These are phyloP conservation scores for Zophobas morio DNA, from an alignment of 1,140 invertebrate genomes.

Conservation along the genomic window DNA sequence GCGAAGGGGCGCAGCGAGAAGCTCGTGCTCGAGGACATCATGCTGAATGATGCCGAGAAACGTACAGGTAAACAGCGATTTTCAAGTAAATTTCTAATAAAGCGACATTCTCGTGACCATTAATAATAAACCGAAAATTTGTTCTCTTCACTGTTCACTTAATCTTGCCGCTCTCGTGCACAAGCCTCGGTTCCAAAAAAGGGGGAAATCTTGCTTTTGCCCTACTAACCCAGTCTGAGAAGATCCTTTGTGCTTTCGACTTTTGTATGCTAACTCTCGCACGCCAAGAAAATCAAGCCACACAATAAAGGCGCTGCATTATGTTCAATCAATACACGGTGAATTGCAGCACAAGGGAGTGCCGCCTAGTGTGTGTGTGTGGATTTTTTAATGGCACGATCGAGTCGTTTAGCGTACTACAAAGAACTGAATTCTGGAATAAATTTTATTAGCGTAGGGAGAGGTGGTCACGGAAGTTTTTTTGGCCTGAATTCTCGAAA, in stretches of 20 bases:
- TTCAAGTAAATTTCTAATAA: too few relatives aligned
- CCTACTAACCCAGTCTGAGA: conserved; percentile 25
- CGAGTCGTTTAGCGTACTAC: conserved; percentile 1
- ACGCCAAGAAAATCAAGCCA: conserved; percentile 27
- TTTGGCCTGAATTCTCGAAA: background rate
- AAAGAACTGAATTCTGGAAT: background rate
- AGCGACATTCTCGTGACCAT: background rate
- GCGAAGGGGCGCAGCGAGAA: conserved; percentile 88
- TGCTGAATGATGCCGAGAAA: conserved; percentile 89
- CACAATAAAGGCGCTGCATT: conserved; percentile 39
- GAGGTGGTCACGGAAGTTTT: conserved; percentile 9
- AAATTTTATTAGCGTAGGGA: background rate
- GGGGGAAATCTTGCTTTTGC: conserved; percentile 10
- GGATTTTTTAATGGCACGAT: conserved; percentile 16
- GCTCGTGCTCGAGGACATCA: conserved; percentile 86
- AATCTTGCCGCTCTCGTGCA: background rate
- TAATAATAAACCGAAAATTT: conserved; percentile 16
- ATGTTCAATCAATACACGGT: conserved; percentile 34
- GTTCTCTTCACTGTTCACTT: background rate
- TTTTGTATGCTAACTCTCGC: conserved; percentile 30
- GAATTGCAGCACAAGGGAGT: conserved; percentile 21
- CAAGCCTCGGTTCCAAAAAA: background rate
- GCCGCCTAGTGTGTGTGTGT: background rate
- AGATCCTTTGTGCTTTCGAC: conserved; percentile 32
- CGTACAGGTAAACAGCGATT: conserved; percentile 77